Evolutionary conservation across 2,113 vertebrate species (phyloP), one percentile per base, ranked within the genome.

Genomic region (Lamprologus lemairii): DNA sequence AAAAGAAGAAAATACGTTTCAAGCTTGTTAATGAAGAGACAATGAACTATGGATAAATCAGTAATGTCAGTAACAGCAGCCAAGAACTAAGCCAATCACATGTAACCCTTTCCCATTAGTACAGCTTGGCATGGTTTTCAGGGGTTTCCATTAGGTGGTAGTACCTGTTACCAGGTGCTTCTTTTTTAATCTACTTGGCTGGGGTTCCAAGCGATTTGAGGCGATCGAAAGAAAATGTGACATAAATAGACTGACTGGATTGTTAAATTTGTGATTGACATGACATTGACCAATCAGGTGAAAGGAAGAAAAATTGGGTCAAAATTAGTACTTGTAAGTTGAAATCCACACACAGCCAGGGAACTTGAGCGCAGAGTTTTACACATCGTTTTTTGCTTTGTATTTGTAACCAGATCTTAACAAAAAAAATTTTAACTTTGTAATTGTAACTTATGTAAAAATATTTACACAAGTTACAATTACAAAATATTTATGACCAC

Each of bases 341-440:
- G 16, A 60, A 60, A 10, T 4, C 57, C 28, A 60, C 28, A 31
- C 26, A 60, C 8, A 19, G 16, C 57, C 57, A 60, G 57, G 26
- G 26, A 31, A 60, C 26, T 60, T 60, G 26, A 60, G 57, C 0
- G 8, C 57, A 60, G 57, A 60, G 57, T 60, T 60, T 31, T 33
- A 31, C 57, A 60, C 28, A 17, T 60, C 1, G 5, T 60, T 60
- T 33, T 60, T 17, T 60, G 57, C 57, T 60, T 60, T 33, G 28
- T 17, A 60, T 60, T 3, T 60, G 57, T 33, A 60, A 60, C 28
- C 57, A 60, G 28, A 60, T 33, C 28, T 60, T 60, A 33, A 60
- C 28, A 60, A 60, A 58, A 1, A 4, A 0, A 0, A 26, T 26
- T 26, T 23, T 23, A 23, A 3, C 23, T 23, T 23, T 23, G 23